A percentile compares a stretch with the other conserved stretches of the same genome.
Evolutionary conservation across 2,888 invertebrate species (phyloP).

Genomic region (Eristalinus aeneus): DNA sequence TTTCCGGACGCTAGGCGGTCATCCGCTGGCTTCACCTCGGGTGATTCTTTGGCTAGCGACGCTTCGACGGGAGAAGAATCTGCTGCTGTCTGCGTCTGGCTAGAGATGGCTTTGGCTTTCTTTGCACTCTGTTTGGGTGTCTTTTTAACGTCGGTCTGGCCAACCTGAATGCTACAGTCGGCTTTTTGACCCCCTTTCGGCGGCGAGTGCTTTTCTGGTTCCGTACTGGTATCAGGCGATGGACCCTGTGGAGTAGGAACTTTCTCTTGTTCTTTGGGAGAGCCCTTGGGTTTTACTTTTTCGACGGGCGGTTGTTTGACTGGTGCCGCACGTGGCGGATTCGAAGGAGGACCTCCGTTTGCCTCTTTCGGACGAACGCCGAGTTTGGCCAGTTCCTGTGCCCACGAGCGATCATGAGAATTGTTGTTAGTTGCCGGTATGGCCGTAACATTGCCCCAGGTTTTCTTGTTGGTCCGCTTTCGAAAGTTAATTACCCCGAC

Average conservation of each 20-base stretch:
- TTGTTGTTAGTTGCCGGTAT: slow-evolving; percentile 19
- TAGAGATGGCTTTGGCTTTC: slow-evolving; percentile 69
- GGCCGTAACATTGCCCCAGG: background rate
- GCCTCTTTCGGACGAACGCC: slow-evolving; percentile 47
- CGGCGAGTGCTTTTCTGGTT: slow-evolving; percentile 62
- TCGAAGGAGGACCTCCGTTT: background rate
- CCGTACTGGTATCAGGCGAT: slow-evolving; percentile 33
- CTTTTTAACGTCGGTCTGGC: slow-evolving; percentile 48
- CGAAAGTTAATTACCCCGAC: slow-evolving; percentile 32
- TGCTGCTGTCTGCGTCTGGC: slow-evolving; percentile 47
- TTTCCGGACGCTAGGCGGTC: slow-evolving; percentile 33
- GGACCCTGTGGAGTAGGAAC: background rate
- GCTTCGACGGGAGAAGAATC: slow-evolving; percentile 45
- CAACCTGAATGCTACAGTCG: slow-evolving; percentile 38
- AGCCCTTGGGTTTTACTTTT: slow-evolving; percentile 38
- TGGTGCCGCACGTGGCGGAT: background rate
- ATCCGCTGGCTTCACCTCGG: slow-evolving; percentile 51
- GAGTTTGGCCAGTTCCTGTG: slow-evolving; percentile 71
- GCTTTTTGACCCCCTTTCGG: slow-evolving; percentile 47
- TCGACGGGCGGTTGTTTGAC: slow-evolving; percentile 39
- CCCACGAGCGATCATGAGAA: slow-evolving; percentile 70
- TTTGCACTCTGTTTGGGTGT: slow-evolving; percentile 57
- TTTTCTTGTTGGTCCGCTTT: slow-evolving; percentile 51
- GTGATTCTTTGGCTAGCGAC: slow-evolving; percentile 42
- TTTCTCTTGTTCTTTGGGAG: slow-evolving; percentile 41